Evolutionary conservation across 2,888 invertebrate genomes (phyloP).

Genomic region (Chrysotoxum bicinctum): DNA sequence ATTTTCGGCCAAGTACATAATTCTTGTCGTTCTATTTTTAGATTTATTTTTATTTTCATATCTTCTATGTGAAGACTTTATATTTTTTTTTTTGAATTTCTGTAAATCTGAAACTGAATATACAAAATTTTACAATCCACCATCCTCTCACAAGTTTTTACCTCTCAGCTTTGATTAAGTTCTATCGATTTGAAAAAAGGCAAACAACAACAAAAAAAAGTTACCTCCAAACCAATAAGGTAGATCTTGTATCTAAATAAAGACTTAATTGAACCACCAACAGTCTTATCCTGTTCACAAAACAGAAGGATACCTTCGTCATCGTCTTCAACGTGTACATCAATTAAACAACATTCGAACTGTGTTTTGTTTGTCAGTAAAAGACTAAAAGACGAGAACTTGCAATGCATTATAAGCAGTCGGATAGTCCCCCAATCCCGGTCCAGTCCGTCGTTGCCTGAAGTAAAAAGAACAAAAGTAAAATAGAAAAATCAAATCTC

Average conservation of each 20-base stretch:
- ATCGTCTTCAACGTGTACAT: constrained; percentile 23
- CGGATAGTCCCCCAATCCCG: background rate
- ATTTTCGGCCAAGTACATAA: too few species aligned
- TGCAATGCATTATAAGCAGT: constrained; percentile 62
- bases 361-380: constrained; percentile 20
- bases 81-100: too few species aligned
- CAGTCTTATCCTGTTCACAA: constrained; percentile 12
- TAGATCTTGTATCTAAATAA: constrained; percentile 32
- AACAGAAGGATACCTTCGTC: constrained; percentile 20
- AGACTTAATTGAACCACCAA: constrained; percentile 63
- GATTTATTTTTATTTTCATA: too few species aligned
- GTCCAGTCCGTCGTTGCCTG: background rate
- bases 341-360: constrained; percentile 65
- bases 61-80: too few species aligned
- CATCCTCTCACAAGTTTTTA: background rate
- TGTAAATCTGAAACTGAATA: background rate
- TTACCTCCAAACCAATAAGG: background rate
- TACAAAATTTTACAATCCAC: background rate
- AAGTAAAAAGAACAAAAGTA: constrained; percentile 33
- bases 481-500: constrained; percentile 39
- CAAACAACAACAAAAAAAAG: background rate
- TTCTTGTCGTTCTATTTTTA: too few species aligned
- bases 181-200: constrained; percentile 12
- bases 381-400: constrained; percentile 55
- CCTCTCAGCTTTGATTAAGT: background rate